Percentiles rank a stretch among this genome's conserved stretches.
Evolutionary conservation across 2,888 invertebrate genomes (phyloP).

Genomic region (Caenorhabditis zanzibari): DNA sequence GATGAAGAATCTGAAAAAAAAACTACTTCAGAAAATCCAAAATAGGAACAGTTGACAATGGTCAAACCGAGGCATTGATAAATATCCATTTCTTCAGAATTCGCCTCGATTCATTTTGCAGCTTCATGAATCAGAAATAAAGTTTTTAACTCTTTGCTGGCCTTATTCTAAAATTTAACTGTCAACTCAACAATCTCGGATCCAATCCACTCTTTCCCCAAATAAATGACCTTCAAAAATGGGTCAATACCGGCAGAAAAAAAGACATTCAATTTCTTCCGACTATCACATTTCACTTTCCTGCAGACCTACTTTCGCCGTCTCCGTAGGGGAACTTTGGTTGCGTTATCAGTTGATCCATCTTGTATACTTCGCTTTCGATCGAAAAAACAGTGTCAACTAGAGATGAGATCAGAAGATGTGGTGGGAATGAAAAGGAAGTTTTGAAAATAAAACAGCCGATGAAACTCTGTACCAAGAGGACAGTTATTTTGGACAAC

Average conservation of each 20-base stretch:
- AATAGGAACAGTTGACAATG: too few species aligned
- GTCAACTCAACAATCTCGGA: background rate
- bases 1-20: too few species aligned
- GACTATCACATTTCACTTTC: conserved; percentile 27
- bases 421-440: too few species aligned
- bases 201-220: background rate
- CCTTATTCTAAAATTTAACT: too few species aligned
- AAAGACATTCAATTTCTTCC: conserved; percentile 6
- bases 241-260: background rate
- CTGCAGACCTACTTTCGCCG: conserved; percentile 19
- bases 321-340: background rate
- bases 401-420: background rate
- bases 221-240: background rate
- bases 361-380: conserved; percentile 8
- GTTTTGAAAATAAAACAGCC: background rate
- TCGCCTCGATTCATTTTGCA: too few species aligned
- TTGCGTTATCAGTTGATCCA: conserved; percentile 8
- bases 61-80: too few species aligned
- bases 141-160: too few species aligned
- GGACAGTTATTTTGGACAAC: too few species aligned
- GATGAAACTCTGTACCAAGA: too few species aligned
- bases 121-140: too few species aligned
- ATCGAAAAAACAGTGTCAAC: background rate
- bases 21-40: too few species aligned
- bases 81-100: too few species aligned